A percentile compares a stretch with the other conserved stretches of the same genome.
Conservation (phyloP, 2,888 invertebrate genomes). For the Orthonevra nobilis region DNA sequence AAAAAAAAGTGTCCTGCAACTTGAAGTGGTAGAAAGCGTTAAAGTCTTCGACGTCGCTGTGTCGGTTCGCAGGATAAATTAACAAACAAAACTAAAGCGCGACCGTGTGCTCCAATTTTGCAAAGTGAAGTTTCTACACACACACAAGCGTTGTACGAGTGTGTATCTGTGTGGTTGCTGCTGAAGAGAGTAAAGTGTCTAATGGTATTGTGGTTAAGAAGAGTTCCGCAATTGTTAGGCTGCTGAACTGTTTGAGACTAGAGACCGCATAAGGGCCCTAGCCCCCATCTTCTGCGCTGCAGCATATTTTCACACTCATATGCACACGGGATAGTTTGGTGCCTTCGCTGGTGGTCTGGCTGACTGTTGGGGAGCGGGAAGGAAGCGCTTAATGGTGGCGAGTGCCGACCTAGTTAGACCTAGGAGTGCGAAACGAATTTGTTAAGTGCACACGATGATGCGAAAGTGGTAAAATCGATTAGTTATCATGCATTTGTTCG, state of each 20-base stretch:
- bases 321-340: background rate
- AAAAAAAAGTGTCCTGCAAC: constrained; percentile 44
- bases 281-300: no score
- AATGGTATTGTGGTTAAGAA: constrained; percentile 69
- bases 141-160: constrained; percentile 33
- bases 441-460: constrained; percentile 67
- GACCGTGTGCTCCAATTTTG: constrained; percentile 66
- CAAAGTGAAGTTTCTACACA: constrained; percentile 53
- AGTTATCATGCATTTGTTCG: constrained; percentile 51
- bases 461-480: constrained; percentile 70
- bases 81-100: constrained; percentile 59
- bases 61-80: constrained; percentile 49
- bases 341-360: constrained; percentile 38
- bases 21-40: constrained; percentile 62
- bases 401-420: constrained; percentile 60
- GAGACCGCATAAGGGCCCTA: constrained; percentile 66
- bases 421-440: constrained; percentile 70
- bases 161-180: constrained; percentile 27
- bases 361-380: constrained; percentile 8
- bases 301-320: constrained; percentile 31
- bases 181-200: constrained; percentile 61
- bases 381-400: constrained; percentile 35
- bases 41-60: constrained; percentile 44
- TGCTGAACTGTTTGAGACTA: constrained; percentile 68
- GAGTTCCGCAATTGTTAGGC: constrained; percentile 70